Percentiles rank a stretch among this genome's conserved stretches.
Evolutionary conservation across 2,888 invertebrate species (phyloP).

Genomic region (Megastigmus dorsalis): DNA sequence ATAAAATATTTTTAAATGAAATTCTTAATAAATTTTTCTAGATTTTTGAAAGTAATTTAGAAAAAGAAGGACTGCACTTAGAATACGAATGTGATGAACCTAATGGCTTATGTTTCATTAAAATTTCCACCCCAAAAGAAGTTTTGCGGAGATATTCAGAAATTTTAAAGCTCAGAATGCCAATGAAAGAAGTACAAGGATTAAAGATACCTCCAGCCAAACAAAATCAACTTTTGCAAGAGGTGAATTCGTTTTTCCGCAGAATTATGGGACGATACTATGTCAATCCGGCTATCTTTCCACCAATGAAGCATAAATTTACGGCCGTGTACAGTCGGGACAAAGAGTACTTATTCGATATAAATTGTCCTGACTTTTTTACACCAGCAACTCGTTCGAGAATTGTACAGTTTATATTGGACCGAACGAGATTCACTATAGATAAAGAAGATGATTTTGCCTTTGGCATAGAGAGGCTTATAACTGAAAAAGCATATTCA

Average conservation of each 20-base stretch:
- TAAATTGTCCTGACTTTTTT: slow-evolving; percentile 88
- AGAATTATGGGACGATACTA: slow-evolving; percentile 78
- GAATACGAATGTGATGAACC: slow-evolving; percentile 82
- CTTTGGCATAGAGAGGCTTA: slow-evolving; percentile 86
- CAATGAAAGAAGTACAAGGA: slow-evolving; percentile 90
- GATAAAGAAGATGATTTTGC: slow-evolving; percentile 82
- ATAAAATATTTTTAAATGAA: neutral
- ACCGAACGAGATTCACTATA: slow-evolving; percentile 87
- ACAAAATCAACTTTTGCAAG: slow-evolving; percentile 69
- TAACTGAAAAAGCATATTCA: slow-evolving; percentile 83
- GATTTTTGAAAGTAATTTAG: slow-evolving; percentile 83
- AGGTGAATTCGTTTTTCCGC: slow-evolving; percentile 78
- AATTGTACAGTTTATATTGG: slow-evolving; percentile 94
- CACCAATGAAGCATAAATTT: slow-evolving; percentile 85
- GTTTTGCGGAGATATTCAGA: slow-evolving; percentile 92
- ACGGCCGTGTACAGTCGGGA: slow-evolving; percentile 93
- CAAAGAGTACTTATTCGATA: slow-evolving; percentile 94
- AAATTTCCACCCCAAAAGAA: slow-evolving; percentile 90
- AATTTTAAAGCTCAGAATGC: slow-evolving; percentile 93
- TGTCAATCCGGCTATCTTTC: slow-evolving; percentile 84
- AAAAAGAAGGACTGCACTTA: slow-evolving; percentile 83
- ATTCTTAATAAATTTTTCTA: slow-evolving; percentile 53
- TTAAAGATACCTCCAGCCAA: slow-evolving; percentile 42
- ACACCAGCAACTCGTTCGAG: slow-evolving; percentile 89
- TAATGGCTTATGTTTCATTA: slow-evolving; percentile 86